These are phyloP conservation scores for Sphaeramia orbicularis DNA, from an alignment of 2,797 vertebrate genomes.

Conservation along the genomic window DNA sequence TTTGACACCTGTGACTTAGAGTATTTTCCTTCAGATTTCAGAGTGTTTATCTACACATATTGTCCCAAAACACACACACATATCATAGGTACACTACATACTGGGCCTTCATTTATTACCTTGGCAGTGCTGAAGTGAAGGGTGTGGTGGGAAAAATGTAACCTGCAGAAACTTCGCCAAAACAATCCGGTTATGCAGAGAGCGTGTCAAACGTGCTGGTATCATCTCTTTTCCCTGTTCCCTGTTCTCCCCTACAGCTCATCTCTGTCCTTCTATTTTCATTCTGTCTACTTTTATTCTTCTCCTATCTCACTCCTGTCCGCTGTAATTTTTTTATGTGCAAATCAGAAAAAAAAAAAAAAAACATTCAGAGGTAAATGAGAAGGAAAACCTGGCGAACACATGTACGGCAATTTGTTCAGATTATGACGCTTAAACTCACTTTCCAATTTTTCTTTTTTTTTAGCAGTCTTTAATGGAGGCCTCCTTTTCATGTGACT, in stretches of 20 bases:
- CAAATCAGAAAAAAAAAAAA: neutral
- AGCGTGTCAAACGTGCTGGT: neutral
- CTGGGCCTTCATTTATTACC: constrained; percentile 9
- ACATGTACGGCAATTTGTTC: too few relatives aligned
- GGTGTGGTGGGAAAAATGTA: constrained; percentile 74
- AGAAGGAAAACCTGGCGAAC: neutral
- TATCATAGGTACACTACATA: neutral
- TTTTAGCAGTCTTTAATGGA: too few relatives aligned
- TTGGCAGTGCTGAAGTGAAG: constrained; percentile 14
- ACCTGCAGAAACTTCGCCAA: constrained; percentile 43
- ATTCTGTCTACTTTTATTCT: neutral
- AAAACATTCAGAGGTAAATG: neutral
- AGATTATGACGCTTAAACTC: too few relatives aligned
- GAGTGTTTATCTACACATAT: neutral
- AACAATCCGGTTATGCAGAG: constrained; percentile 60
- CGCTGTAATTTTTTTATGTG: neutral
- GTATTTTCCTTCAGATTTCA: neutral
- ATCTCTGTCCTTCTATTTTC: neutral
- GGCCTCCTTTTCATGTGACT: too few relatives aligned
- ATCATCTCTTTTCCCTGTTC: neutral
- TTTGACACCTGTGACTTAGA: too few relatives aligned
- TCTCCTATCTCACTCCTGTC: neutral
- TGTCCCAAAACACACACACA: neutral
- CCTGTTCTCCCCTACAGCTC: neutral
- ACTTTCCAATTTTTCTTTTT: too few relatives aligned